Percentiles rank a stretch among this genome's conserved stretches.
Conservation (phyloP, 2,113 vertebrate genomes). For the Lepisosteus osseus region DNA sequence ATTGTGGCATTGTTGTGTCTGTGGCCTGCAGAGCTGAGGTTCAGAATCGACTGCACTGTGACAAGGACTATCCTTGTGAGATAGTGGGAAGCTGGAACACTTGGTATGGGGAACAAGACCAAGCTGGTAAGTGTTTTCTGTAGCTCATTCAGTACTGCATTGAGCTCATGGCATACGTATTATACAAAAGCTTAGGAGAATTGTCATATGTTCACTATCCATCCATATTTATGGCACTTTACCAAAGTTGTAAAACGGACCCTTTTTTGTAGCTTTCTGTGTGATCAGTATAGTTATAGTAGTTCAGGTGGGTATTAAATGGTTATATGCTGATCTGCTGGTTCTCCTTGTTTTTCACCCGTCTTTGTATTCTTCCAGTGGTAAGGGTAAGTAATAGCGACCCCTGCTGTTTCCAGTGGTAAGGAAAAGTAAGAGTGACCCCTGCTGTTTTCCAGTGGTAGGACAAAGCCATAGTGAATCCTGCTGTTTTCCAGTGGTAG, state of each 20-base stretch:
- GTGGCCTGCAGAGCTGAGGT: conserved; percentile 72
- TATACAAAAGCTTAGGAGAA: too few relatives aligned
- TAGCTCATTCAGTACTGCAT: too few relatives aligned
- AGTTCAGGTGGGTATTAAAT: too few relatives aligned
- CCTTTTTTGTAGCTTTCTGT: too few relatives aligned
- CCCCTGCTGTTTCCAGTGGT: conserved; percentile 47
- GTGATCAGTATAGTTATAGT: too few relatives aligned
- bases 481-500: conserved; percentile 41
- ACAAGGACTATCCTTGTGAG: conserved; percentile 83
- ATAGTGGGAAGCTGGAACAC: conserved; percentile 96
- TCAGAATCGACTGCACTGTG: conserved; percentile 79
- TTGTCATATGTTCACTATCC: too few relatives aligned
- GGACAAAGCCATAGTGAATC: conserved; percentile 44
- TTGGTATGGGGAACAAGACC: conserved; percentile 95
- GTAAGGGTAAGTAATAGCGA: conserved; percentile 38
- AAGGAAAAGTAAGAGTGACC: conserved; percentile 44
- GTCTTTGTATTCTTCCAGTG: too few relatives aligned
- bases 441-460: conserved; percentile 43
- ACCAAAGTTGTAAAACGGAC: too few relatives aligned
- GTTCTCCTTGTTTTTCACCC: too few relatives aligned
- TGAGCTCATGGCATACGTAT: too few relatives aligned
- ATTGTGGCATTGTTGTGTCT: background rate
- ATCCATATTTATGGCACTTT: too few relatives aligned
- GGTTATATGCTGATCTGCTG: too few relatives aligned
- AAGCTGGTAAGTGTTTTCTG: conserved; percentile 74